These are phyloP conservation scores for Hylaea fasciaria DNA, from an alignment of 2,888 invertebrate genomes.

Conservation along the genomic window DNA sequence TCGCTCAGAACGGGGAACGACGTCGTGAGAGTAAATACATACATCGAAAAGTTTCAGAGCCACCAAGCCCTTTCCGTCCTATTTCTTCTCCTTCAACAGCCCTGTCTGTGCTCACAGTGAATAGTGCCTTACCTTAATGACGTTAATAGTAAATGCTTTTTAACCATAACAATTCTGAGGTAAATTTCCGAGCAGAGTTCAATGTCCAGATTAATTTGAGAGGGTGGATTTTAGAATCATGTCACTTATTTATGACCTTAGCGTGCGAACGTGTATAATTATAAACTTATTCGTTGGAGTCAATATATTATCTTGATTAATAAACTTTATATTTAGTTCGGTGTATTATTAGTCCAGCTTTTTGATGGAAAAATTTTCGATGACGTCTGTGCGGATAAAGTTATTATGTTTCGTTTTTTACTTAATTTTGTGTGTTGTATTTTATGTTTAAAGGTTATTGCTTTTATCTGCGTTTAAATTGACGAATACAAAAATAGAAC, in stretches of 20 bases:
- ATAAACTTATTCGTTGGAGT: slow-evolving; percentile 8
- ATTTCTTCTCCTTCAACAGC: too few species aligned
- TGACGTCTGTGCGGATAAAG: slow-evolving; percentile 29
- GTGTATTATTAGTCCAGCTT: slow-evolving; percentile 16
- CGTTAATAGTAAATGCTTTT: too few species aligned
- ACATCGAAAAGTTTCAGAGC: too few species aligned
- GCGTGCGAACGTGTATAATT: background rate
- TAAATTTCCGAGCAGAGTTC: slow-evolving; percentile 1
- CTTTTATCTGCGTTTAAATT: background rate
- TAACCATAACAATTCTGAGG: too few species aligned
- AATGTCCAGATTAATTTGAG: slow-evolving; percentile 5
- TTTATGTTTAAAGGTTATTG: slow-evolving; percentile 7
- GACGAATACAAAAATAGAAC: background rate
- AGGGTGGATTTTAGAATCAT: background rate
- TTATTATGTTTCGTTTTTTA: slow-evolving; percentile 6
- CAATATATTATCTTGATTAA: slow-evolving; percentile 6
- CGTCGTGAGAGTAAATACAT: too few species aligned
- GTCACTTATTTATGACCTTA: background rate
- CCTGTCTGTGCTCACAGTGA: too few species aligned
- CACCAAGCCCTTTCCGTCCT: too few species aligned
- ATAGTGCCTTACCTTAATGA: too few species aligned
- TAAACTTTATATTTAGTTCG: slow-evolving; percentile 2
- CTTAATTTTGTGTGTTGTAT: slow-evolving; percentile 8
- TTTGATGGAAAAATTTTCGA: slow-evolving; percentile 15
- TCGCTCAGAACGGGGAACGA: too few species aligned